Evolutionary conservation across 2,113 vertebrate species (phyloP).

Genomic region (Picathartes gymnocephalus): DNA sequence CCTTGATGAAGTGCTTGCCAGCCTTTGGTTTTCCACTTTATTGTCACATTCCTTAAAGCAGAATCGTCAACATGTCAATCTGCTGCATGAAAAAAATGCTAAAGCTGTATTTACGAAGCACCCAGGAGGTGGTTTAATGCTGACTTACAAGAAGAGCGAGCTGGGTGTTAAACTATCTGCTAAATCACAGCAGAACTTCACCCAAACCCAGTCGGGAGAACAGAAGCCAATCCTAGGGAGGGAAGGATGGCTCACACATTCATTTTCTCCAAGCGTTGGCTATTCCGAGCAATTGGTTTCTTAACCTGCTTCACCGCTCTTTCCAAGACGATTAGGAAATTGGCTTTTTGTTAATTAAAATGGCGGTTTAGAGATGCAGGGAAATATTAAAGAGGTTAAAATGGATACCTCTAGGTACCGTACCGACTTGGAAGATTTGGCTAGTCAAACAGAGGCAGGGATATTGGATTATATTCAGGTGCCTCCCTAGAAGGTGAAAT

Average conservation of each 20-base stretch:
- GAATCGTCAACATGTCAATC: conserved; percentile 80
- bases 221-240: not conserved
- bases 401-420: not conserved
- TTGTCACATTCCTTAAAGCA: conserved; percentile 79
- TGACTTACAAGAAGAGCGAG: conserved; percentile 57
- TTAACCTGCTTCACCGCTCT: conserved; percentile 23
- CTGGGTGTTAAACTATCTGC: conserved; percentile 54
- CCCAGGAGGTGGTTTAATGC: conserved; percentile 69
- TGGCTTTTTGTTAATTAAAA: conserved; percentile 57
- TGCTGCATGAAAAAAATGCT: conserved; percentile 66
- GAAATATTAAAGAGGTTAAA: conserved; percentile 24
- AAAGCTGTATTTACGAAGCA: conserved; percentile 71
- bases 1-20: conserved; percentile 83
- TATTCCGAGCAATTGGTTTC: conserved; percentile 1
- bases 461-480: not conserved
- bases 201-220: not conserved
- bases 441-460: not conserved
- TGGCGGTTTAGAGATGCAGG: not conserved
- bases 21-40: conserved; percentile 76
- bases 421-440: not conserved
- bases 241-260: not conserved
- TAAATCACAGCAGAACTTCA: conserved; percentile 66
- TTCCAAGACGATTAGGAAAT: conserved; percentile 22
- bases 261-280: not conserved
- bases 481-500: not conserved